A percentile compares a stretch with the other conserved stretches of the same genome.
phyloP scores from a whole-genome alignment of 2,797 vertebrate species.

The Cygnus olor region DNA sequence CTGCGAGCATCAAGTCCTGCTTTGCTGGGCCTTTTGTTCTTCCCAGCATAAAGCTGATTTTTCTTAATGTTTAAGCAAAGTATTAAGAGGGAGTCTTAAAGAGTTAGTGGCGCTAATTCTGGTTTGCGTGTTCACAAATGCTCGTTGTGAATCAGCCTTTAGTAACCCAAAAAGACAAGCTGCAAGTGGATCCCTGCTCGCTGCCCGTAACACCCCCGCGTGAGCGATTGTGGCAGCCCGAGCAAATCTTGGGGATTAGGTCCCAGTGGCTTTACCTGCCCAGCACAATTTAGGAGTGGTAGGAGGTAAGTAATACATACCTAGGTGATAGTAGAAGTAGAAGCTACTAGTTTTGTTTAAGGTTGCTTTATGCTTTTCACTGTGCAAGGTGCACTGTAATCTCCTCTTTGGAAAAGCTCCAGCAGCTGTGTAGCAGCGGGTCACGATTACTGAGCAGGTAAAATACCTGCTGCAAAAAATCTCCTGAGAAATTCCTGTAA shows the following conservation, averaged over 20 bases:
- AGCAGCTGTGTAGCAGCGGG: too few species aligned
- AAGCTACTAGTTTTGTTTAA: neutral
- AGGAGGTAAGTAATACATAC: neutral
- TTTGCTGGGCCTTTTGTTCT: neutral
- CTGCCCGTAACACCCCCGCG: accelerated
- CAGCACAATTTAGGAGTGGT: neutral
- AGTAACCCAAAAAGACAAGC: neutral
- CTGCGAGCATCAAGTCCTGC: neutral
- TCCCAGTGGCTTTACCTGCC: too few species aligned
- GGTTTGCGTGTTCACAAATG: neutral
- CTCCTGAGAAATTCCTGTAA: neutral
- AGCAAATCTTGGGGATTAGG: neutral
- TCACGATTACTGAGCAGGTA: neutral
- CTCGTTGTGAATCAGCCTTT: neutral
- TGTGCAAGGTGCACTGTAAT: neutral
- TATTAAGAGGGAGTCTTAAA: neutral
- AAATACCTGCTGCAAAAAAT: neutral
- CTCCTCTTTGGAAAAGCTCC: neutral
- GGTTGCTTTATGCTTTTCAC: neutral
- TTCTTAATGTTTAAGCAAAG: neutral
- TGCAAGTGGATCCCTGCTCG: accelerated
- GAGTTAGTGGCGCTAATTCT: neutral
- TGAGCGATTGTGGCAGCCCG: neutral
- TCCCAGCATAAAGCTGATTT: neutral
- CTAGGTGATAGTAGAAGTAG: neutral